These are phyloP conservation scores for Coregonus suidteri DNA, from an alignment of 2,797 vertebrate species.

Conservation along the genomic window DNA sequence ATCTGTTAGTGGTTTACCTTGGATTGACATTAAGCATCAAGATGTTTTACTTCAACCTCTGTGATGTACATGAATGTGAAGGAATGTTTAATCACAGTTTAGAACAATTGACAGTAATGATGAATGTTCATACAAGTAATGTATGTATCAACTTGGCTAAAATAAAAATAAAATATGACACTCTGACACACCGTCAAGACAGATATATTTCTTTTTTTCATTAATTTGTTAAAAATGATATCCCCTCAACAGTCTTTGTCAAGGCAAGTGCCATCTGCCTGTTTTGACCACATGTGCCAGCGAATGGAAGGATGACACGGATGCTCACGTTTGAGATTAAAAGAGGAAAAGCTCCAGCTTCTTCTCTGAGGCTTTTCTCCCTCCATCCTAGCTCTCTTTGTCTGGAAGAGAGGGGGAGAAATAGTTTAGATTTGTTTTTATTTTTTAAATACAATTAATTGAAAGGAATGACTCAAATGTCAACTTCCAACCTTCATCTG, in stretches of 20 bases:
- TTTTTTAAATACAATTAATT: slow-evolving; percentile 4
- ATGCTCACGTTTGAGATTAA: slow-evolving; percentile 64
- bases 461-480: background rate
- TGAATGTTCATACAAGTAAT: background rate
- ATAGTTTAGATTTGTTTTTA: slow-evolving; percentile 1
- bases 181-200: background rate
- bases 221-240: background rate
- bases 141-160: background rate
- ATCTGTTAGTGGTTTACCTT: slow-evolving; percentile 13
- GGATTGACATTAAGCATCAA: background rate
- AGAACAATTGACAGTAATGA: background rate
- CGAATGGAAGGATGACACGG: background rate
- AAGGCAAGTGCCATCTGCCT: background rate
- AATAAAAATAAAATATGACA: background rate
- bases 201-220: background rate
- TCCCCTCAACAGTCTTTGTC: background rate
- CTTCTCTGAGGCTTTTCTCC: slow-evolving; percentile 37
- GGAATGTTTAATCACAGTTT: slow-evolving; percentile 1
- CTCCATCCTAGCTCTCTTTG: slow-evolving; percentile 5
- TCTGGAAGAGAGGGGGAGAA: slow-evolving; percentile 24
- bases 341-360: slow-evolving; percentile 62
- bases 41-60: background rate
- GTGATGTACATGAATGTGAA: background rate
- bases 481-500: background rate
- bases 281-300: background rate